phyloP scores from a whole-genome alignment of 1,140 invertebrate genomes.

The Cotesia vestalis region DNA sequence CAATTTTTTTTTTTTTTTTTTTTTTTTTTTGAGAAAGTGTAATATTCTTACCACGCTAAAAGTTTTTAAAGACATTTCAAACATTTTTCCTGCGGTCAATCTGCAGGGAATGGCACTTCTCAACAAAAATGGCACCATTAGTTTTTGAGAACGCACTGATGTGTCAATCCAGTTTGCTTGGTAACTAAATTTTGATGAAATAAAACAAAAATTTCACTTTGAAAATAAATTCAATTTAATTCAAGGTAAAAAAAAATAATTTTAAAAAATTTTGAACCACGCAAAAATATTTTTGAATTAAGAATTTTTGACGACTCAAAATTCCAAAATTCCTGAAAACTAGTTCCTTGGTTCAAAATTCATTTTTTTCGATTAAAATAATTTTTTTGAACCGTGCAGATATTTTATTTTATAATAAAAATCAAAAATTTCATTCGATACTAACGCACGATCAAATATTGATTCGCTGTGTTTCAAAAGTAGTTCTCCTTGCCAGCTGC shows the following conservation, averaged over 20 bases:
- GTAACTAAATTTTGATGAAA: conserved; percentile 1
- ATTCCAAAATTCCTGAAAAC: too few species aligned
- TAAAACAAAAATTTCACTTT: too few species aligned
- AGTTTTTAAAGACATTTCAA: conserved; percentile 31
- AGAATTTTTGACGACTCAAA: too few species aligned
- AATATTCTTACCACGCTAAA: conserved; percentile 37
- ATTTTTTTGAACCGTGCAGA: background rate
- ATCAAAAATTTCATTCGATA: background rate
- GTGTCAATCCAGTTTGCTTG: conserved; percentile 25
- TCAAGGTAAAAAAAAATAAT: too few species aligned
- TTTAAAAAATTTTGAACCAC: too few species aligned
- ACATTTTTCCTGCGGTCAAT: conserved; percentile 38
- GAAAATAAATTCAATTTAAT: too few species aligned
- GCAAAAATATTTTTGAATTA: too few species aligned
- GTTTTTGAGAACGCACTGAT: conserved; percentile 32
- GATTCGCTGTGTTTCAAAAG: conserved; percentile 30
- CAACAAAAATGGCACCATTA: conserved; percentile 39
- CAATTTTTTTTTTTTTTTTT: background rate
- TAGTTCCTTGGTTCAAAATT: too few species aligned
- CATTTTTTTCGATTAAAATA: too few species aligned
- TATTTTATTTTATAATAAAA: background rate
- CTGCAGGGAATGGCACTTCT: conserved; percentile 31
- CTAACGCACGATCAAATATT: conserved; percentile 27
- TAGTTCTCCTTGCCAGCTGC: conserved; percentile 36
- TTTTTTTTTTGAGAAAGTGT: too few species aligned